Conservation (phyloP, 2,797 vertebrate genomes). For the Notolepis coatsorum region DNA sequence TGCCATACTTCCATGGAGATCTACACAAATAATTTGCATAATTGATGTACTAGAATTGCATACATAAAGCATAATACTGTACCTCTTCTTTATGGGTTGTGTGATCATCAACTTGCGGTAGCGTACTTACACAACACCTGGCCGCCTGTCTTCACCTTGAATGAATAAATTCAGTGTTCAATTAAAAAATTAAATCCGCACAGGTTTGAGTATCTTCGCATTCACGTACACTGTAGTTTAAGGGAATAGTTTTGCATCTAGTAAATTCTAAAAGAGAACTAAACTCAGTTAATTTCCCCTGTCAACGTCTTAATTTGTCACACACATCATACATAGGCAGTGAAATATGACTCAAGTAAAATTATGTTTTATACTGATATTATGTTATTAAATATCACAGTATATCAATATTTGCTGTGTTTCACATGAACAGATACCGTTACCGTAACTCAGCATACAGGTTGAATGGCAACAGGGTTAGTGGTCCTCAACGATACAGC, state of each 20-base stretch:
- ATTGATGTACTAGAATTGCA: background rate
- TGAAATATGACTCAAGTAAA: background rate
- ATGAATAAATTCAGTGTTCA: slow-evolving; percentile 33
- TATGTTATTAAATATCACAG: background rate
- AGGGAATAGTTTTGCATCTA: background rate
- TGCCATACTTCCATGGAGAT: background rate
- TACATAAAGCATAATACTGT: background rate
- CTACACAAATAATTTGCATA: background rate
- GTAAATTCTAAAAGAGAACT: no score
- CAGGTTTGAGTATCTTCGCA: background rate
- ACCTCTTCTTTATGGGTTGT: background rate
- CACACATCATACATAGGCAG: background rate
- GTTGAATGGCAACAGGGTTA: slow-evolving; percentile 6
- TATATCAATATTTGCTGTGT: slow-evolving; percentile 8
- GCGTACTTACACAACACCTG: background rate
- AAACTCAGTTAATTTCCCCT: no score
- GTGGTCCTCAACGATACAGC: no score
- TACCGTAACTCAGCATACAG: no score
- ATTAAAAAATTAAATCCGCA: background rate
- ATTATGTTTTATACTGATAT: background rate
- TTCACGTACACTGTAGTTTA: background rate
- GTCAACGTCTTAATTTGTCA: no score
- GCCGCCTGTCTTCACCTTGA: slow-evolving; percentile 4
- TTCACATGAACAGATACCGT: no score
- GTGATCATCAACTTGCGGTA: slow-evolving; percentile 1